Conservation (phyloP, 2,888 invertebrate species). For the Phragmatobia fuliginosa region DNA sequence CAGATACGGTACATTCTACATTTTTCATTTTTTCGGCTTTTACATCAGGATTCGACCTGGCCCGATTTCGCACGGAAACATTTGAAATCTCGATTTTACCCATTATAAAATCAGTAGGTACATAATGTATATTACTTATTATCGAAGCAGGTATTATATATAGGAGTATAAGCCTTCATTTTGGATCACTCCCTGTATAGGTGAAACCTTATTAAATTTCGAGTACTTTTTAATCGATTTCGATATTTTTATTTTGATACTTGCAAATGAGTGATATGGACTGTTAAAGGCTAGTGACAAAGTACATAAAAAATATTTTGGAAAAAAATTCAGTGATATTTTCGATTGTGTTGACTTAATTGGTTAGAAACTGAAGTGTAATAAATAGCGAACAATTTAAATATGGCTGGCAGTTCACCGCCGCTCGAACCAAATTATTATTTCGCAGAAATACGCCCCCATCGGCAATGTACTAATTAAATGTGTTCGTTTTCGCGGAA, state of each 20-base stretch:
- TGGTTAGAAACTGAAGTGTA: conserved; percentile 10
- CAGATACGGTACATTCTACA: background rate
- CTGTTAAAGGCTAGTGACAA: too few species aligned
- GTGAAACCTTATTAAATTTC: too few species aligned
- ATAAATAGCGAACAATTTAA: conserved; percentile 4
- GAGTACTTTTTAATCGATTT: too few species aligned
- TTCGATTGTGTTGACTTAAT: conserved; percentile 7
- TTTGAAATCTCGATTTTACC: too few species aligned
- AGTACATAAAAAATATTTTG: background rate
- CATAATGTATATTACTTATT: too few species aligned
- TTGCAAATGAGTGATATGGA: too few species aligned
- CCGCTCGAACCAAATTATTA: conserved; percentile 9
- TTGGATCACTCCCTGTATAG: too few species aligned
- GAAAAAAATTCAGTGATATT: background rate
- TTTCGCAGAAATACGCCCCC: conserved; percentile 23
- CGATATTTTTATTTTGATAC: too few species aligned
- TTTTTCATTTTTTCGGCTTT: background rate
- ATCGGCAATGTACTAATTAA: conserved; percentile 19
- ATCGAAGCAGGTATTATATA: too few species aligned
- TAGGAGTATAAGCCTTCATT: too few species aligned
- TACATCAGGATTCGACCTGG: background rate
- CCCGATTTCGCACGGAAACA: too few species aligned
- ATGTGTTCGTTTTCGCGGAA: conserved; percentile 21
- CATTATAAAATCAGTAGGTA: too few species aligned
- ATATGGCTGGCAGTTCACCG: background rate